Conservation (phyloP, 2,113 vertebrate genomes). For the Podiceps cristatus region DNA sequence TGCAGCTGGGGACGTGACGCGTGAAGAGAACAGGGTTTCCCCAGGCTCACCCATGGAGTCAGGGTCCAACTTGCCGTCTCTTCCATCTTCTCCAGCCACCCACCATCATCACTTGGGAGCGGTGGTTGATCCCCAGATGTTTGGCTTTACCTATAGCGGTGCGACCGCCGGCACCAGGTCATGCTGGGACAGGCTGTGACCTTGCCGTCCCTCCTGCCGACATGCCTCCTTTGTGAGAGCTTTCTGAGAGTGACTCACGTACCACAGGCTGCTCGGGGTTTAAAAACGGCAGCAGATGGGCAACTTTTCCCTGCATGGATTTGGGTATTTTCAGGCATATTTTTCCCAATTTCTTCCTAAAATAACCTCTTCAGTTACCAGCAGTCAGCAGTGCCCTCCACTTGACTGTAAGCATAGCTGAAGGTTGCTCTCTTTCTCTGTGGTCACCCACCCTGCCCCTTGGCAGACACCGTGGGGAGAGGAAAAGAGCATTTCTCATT, state of each 20-base stretch:
- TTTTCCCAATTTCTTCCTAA: slow-evolving; percentile 77
- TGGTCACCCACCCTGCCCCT: slow-evolving; percentile 69
- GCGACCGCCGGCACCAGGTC: not conserved
- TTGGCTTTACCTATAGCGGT: not conserved
- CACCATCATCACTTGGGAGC: not conserved
- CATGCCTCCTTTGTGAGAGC: slow-evolving; percentile 14
- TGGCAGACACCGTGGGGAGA: slow-evolving; percentile 56
- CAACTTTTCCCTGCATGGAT: slow-evolving; percentile 39
- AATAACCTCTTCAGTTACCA: slow-evolving; percentile 76
- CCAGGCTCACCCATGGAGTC: not conserved
- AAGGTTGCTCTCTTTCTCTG: slow-evolving; percentile 66
- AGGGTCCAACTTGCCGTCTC: not conserved
- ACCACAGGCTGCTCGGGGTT: slow-evolving; percentile 67
- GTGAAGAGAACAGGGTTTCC: not conserved
- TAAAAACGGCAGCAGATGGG: slow-evolving; percentile 71
- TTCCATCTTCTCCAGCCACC: not conserved
- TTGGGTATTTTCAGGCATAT: slow-evolving; percentile 71
- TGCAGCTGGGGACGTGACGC: not conserved
- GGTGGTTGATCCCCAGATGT: not conserved
- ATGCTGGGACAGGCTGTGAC: slow-evolving; percentile 60
- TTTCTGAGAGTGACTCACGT: slow-evolving; percentile 72
- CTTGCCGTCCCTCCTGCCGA: slow-evolving; percentile 31
- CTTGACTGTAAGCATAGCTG: slow-evolving; percentile 27
- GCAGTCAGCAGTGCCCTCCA: slow-evolving; percentile 75
- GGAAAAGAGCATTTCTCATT: slow-evolving; percentile 32